phyloP scores from a whole-genome alignment of 2,888 invertebrate genomes.

The Phyto melanocephala region DNA sequence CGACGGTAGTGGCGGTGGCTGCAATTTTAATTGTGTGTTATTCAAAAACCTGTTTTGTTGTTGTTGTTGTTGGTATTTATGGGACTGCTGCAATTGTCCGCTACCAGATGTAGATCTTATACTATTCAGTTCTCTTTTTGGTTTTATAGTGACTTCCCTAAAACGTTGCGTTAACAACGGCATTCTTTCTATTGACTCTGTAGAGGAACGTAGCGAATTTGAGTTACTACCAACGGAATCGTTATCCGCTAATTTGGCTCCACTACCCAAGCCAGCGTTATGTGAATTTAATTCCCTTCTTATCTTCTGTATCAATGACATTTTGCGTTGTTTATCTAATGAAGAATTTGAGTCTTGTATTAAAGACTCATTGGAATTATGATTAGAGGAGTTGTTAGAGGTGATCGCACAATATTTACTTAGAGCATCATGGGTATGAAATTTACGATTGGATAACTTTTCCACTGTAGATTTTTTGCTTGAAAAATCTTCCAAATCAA shows the following conservation, averaged over 20 bases:
- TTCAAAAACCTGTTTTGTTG: slow-evolving; percentile 61
- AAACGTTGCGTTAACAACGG: slow-evolving; percentile 68
- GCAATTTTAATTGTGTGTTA: slow-evolving; percentile 63
- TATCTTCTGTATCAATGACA: slow-evolving; percentile 74
- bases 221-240: slow-evolving; percentile 73
- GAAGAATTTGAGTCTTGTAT: slow-evolving; percentile 61
- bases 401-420: slow-evolving; percentile 69
- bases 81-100: slow-evolving; percentile 11
- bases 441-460: slow-evolving; percentile 71
- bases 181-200: slow-evolving; percentile 74
- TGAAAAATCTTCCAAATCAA: slow-evolving; percentile 74
- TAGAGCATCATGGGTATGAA: slow-evolving; percentile 75
- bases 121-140: slow-evolving; percentile 72
- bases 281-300: slow-evolving; percentile 73
- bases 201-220: slow-evolving; percentile 73
- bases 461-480: slow-evolving; percentile 34
- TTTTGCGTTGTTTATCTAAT: slow-evolving; percentile 65
- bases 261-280: slow-evolving; percentile 71
- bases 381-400: slow-evolving; percentile 36
- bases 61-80: slow-evolving; percentile 44
- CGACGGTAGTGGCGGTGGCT: background rate
- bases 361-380: slow-evolving; percentile 72
- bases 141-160: slow-evolving; percentile 58
- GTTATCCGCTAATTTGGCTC: slow-evolving; percentile 59
- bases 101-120: slow-evolving; percentile 72